Conservation (phyloP, 2,888 invertebrate genomes). For the Andrena praecox region DNA sequence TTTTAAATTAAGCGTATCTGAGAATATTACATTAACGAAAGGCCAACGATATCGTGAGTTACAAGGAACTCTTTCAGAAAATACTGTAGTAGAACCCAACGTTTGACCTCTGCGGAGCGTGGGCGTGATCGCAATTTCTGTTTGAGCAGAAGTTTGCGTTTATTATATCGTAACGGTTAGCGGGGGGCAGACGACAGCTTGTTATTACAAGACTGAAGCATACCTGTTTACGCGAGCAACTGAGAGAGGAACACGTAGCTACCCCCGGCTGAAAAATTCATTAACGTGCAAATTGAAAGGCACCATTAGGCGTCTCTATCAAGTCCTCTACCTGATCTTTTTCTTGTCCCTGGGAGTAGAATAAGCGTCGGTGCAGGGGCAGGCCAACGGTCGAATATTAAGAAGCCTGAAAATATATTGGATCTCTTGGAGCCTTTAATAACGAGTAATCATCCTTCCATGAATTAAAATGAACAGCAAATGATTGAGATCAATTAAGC, state of each 20-base stretch:
- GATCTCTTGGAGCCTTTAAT: constrained; percentile 20
- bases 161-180: constrained; percentile 63
- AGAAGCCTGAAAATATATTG: constrained; percentile 48
- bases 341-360: constrained; percentile 1
- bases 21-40: not conserved
- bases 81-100: not conserved
- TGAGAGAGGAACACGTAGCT: constrained; percentile 28
- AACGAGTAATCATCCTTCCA: constrained; percentile 24
- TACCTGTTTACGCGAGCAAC: constrained; percentile 67
- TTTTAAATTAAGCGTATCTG: not conserved
- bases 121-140: constrained; percentile 73
- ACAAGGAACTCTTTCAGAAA: not conserved
- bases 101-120: constrained; percentile 51
- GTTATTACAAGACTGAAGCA: constrained; percentile 68
- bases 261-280: constrained; percentile 71
- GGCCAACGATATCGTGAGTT: constrained; percentile 1
- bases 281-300: constrained; percentile 79
- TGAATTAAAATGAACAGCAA: not conserved
- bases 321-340: constrained; percentile 25
- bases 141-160: constrained; percentile 64
- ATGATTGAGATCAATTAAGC: not conserved
- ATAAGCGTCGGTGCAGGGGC: constrained; percentile 21
- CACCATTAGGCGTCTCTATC: constrained; percentile 53
- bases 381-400: constrained; percentile 39
- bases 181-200: constrained; percentile 59